A percentile compares a stretch with the other conserved stretches of the same genome.
phyloP scores from a whole-genome alignment of 2,113 vertebrate species.

The Delphinapterus leucas region DNA sequence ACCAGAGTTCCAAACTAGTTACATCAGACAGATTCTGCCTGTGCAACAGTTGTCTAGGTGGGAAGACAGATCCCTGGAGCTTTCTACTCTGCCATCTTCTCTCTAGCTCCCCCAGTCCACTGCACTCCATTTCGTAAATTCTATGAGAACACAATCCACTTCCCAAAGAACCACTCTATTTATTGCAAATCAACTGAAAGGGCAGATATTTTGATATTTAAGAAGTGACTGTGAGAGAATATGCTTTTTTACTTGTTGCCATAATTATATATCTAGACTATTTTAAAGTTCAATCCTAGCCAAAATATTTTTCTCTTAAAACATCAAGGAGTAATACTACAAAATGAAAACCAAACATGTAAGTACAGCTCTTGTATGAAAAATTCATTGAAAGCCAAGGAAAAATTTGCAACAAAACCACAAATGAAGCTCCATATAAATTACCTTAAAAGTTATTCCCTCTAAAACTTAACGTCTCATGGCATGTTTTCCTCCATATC shows the following conservation, averaged over 20 bases:
- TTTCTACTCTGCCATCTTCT: not conserved
- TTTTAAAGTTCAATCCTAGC: slow-evolving; percentile 19
- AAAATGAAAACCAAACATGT: slow-evolving; percentile 32
- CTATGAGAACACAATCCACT: not conserved
- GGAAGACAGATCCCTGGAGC: not conserved
- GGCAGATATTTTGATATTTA: not conserved
- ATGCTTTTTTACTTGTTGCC: not conserved
- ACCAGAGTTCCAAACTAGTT: not conserved
- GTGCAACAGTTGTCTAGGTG: not conserved
- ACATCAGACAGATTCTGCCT: not conserved
- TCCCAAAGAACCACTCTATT: not conserved
- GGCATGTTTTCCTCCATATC: not conserved
- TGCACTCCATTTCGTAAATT: not conserved
- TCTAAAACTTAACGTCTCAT: not conserved
- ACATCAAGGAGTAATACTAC: slow-evolving; percentile 2
- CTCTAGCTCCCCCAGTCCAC: too few species aligned
- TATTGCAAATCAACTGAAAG: not conserved
- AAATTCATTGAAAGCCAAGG: slow-evolving; percentile 22
- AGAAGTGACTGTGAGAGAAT: not conserved
- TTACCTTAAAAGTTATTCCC: slow-evolving; percentile 1
- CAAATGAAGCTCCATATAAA: slow-evolving; percentile 20
- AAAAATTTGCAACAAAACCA: slow-evolving; percentile 40
- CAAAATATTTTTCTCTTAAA: slow-evolving; percentile 16
- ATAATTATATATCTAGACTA: not conserved
- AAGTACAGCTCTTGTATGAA: not conserved